Base-by-base conservation (phyloP, 2,888 invertebrate species). In the Drosophila recens region DNA sequence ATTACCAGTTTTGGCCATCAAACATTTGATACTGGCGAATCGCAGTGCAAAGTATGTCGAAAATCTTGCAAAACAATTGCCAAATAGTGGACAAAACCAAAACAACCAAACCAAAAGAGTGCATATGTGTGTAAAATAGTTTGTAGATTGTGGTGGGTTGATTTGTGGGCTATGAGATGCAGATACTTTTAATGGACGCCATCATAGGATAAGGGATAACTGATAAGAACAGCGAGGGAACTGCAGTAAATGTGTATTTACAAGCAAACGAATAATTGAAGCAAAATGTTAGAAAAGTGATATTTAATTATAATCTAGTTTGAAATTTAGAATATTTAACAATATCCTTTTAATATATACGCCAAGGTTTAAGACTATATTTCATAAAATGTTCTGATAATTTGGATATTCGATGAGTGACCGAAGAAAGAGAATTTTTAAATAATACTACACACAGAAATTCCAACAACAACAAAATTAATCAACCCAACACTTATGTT, bases 11-110 rank as follows among this genome's bases (percentile, higher is more conserved):
- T 70, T 72, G 63, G 63, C 67, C 80, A 80, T 79, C 79, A 72
- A 67, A 46, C 64, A 71, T 51, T 49, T 69, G 57, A 58, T 58
- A 48, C 51, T 43, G 49, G 52, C 61, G 45, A 15, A 52, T 68
- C n/a, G 38, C 61, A 62, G 43, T 11, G 42, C 42, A 61, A 51
- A 48, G 54, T 45, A 56, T 42, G 49, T 33, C 54, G 46, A 66
- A 63, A 70, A 70, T 76, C 70, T 76, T 79, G 62, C 65, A 58
- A 65, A 76, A 62, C 69, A 79, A 79, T 79, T 75, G 51, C 64
- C 61, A 61, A 79, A 79, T 30, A 40, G 49, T 76, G 69, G 69
- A 79, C 75, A 75, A 36, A 61, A 53, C 42, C 17, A 46, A 34
- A 67, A 33, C 13, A 27, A 54, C 54, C 54, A 51, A 52, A 52